Base-by-base conservation (phyloP, 2,797 vertebrate species). In the Psittacula derbiana region DNA sequence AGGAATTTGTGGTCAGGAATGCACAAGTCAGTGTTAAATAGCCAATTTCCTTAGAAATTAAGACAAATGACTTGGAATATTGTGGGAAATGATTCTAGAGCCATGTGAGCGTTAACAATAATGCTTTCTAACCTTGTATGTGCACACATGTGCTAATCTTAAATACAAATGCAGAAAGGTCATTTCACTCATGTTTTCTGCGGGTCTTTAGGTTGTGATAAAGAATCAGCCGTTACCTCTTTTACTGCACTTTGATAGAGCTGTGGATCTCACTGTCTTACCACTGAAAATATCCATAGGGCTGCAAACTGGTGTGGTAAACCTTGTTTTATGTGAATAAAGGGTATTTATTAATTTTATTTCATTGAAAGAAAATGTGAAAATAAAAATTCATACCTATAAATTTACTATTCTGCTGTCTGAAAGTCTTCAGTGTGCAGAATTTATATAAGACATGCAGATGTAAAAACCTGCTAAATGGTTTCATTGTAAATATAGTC, bases 1-100 rank as follows among this genome's bases (percentile, higher is more conserved):
- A 19, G 0, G 0, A 52, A 15, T 30, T 75, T 4, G 0, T 36
- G n/a, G 30, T 44, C 46, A 33, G 57, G 62, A 78, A 64, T 53
- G 7, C 5, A 8, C 25, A 23, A 38, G 28, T 41, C 9, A 1
- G 60, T 38, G 53, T 85, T 66, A 28, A 85, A 50, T 12, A 30
- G 43, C 36, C 40, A 62, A 7, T 86, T 84, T 33, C n/a, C 53
- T 57, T 30, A 47, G n/a, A 86, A 88, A 82, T 87, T 3, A 60
- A 52, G 69, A 17, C 25, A 40, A 74, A 36, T 9, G 46, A 50
- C 60, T 40, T 60, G 84, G n/a, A 80, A 73, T 27, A 19, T 6
- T 5, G 4, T 30, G 53, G 43, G 3, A 43, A 31, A 33, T 75
- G 19, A 36, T 69, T 92, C 69, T 11, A 62, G 74, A 33, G 31